Evolutionary conservation across 2,797 vertebrate genomes (phyloP), one percentile per base, ranked within the genome.

Genomic region (Euphonia xanthogaster): DNA sequence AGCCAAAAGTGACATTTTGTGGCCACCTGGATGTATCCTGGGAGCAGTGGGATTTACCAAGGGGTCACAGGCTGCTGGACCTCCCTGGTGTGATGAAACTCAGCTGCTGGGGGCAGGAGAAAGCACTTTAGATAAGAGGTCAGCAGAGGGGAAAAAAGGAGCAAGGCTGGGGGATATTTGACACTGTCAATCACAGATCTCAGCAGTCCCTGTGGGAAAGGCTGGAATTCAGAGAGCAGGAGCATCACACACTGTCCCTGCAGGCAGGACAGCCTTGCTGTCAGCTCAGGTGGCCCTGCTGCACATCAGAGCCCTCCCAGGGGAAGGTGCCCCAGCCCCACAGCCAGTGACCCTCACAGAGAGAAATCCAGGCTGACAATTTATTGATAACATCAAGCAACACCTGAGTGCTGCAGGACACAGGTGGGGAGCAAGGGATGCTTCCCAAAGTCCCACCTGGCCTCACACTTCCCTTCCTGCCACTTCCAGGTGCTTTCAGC

Each of bases 321-420:
- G 65, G 44, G 82, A 76, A 37, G 48, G 14, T 10, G 8, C 47
- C 62, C 91, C 88, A 79, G 55, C 92, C 77, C 84, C 16, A 17
- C 24, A 93, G 95, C 83, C 66, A 35, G 61, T 76, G 95, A 96
- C 96, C 96, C 94, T 96, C 76, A 48, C 93, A 5, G 37, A 83
- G 61, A 42, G 80, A 72, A 65, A 85, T 67, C 23, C 89, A 73
- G 86, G 93, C 94, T 97, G 97, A 96, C 87, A 74, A 98, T 97
- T 98, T 98, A 98, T 98, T 96, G 98, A 98, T 97, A 96, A 86
- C 97, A 98, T 98, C 98, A 98, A 91, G 94, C 96, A 97, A 98
- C 98, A 98, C 98, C 82, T 97, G 53, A 88, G 96, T 94, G 1
- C 81, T 4, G 5, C 88, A 44, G 82, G 80, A 73, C 96, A 86